These are phyloP conservation scores for Drosophila triauraria DNA, from an alignment of 1,140 invertebrate genomes.

Conservation along the genomic window DNA sequence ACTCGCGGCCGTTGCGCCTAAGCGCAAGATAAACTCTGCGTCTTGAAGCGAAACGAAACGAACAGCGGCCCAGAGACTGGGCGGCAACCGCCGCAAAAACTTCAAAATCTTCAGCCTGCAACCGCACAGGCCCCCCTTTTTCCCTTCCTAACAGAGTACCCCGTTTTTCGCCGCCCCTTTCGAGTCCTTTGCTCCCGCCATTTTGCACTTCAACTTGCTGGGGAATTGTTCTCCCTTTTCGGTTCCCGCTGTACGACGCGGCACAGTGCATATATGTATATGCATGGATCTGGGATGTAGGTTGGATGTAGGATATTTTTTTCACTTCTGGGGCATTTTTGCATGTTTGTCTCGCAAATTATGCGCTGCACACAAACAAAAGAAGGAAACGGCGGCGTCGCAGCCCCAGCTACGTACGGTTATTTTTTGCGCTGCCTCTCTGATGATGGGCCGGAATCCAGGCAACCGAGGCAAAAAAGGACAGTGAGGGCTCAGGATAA, in stretches of 20 bases:
- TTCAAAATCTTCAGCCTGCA: constrained; percentile 40
- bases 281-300: constrained; percentile 25
- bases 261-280: constrained; percentile 36
- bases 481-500: constrained; percentile 23
- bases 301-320: constrained; percentile 49
- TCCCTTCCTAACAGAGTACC: background rate
- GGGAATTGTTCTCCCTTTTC: constrained; percentile 63
- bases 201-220: constrained; percentile 72
- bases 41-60: constrained; percentile 69
- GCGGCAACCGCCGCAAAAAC: constrained; percentile 44
- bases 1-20: constrained; percentile 51
- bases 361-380: constrained; percentile 81
- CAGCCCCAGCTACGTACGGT: constrained; percentile 45
- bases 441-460: constrained; percentile 57
- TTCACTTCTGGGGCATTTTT: constrained; percentile 79
- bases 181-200: constrained; percentile 54
- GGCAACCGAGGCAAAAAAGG: constrained; percentile 17
- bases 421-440: constrained; percentile 52
- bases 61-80: constrained; percentile 38
- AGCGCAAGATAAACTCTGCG: constrained; percentile 76
- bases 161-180: constrained; percentile 16
- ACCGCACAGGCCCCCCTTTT: constrained; percentile 4
- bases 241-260: constrained; percentile 19
- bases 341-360: constrained; percentile 82
- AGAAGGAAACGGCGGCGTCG: constrained; percentile 61